A percentile compares a stretch with the other conserved stretches of the same genome.
Conservation (phyloP, 2,113 vertebrate genomes). For the Ciconia maguari region DNA sequence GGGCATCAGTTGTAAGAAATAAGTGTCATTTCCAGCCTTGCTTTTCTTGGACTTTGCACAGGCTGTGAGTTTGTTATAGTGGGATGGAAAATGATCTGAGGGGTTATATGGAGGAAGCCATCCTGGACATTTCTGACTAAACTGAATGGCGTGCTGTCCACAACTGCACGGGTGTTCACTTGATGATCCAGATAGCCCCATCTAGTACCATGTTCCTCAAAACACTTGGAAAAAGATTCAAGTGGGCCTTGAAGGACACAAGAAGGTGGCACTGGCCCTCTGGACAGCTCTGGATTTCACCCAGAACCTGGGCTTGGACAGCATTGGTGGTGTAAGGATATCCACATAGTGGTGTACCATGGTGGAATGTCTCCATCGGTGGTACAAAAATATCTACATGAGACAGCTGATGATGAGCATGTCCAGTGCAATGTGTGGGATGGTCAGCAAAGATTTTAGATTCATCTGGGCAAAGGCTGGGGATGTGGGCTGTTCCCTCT, state of each 20-base stretch:
- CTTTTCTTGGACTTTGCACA: not conserved
- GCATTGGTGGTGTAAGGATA: not conserved
- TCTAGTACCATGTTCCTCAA: not conserved
- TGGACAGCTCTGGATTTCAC: not conserved
- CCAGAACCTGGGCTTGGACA: not conserved
- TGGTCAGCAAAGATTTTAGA: not conserved
- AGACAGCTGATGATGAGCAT: not conserved
- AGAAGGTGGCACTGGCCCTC: not conserved
- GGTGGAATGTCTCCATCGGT: not conserved
- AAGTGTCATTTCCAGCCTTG: not conserved
- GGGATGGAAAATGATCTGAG: not conserved
- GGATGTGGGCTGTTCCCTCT: not conserved
- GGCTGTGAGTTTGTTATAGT: not conserved
- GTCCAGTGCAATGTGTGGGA: not conserved
- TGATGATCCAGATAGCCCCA: not conserved
- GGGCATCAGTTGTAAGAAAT: not conserved
- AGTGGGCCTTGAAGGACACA: not conserved
- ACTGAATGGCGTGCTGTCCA: fast-evolving
- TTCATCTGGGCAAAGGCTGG: not conserved
- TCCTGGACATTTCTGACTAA: not conserved
- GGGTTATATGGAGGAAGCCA: fast-evolving
- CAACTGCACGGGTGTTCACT: not conserved
- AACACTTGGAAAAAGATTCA: not conserved
- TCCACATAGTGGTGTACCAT: no score
- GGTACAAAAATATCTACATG: not conserved